Conservation (phyloP, 2,797 vertebrate genomes). For the Leucoraja ocellata region DNA sequence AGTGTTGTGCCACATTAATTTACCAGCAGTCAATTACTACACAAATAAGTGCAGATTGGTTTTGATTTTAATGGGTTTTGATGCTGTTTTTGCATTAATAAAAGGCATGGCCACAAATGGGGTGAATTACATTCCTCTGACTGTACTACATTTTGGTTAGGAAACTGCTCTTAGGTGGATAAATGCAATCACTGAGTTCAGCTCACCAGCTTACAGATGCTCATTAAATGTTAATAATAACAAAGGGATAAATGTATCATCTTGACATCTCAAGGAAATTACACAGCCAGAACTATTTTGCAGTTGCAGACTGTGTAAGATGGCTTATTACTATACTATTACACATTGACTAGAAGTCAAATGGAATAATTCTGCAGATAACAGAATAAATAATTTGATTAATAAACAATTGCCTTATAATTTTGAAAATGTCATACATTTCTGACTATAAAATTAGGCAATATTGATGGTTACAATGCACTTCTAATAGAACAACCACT, state of each 20-base stretch:
- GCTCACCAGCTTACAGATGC: background rate
- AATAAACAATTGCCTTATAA: background rate
- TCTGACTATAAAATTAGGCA: background rate
- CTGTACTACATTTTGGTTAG: background rate
- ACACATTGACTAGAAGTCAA: background rate
- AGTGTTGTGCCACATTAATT: background rate
- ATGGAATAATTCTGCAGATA: background rate
- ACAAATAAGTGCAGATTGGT: background rate
- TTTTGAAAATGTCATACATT: background rate
- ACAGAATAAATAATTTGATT: constrained; percentile 11
- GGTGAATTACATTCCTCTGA: background rate
- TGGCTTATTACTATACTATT: constrained; percentile 5
- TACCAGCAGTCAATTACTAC: background rate
- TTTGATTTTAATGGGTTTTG: background rate
- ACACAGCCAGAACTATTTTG: constrained; percentile 19
- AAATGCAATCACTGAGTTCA: constrained; percentile 13
- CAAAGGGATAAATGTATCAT: constrained; percentile 22
- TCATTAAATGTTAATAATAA: constrained; percentile 28
- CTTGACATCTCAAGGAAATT: constrained; percentile 18
- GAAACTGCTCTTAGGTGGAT: background rate
- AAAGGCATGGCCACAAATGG: background rate
- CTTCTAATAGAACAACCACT: background rate
- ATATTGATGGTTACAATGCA: background rate
- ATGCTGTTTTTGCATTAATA: background rate
- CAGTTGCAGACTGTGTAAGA: background rate